Evolutionary conservation across 92 coral and sea anemone species (phyloP), one percentile per base, ranked within the genome.

Genomic region (Galaxea fascicularis): DNA sequence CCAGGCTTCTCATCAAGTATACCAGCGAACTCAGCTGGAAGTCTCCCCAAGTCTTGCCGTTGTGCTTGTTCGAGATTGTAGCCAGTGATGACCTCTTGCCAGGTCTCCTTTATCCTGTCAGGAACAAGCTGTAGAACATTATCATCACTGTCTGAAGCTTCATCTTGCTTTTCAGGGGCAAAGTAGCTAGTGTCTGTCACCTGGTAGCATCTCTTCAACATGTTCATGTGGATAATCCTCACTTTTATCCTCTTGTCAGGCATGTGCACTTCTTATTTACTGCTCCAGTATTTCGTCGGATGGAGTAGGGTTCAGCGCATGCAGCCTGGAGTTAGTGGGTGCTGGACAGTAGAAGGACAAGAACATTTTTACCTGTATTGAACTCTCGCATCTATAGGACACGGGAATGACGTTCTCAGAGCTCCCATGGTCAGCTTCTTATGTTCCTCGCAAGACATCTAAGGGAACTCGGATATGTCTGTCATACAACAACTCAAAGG

Each of bases 321-420:
- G 39, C 74, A 41, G 52, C 28, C 15, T 52, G 65, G 49, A 82
- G 44, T 74, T 80, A 71, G 22, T 69, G 29, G 22, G 30, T 70
- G 20, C 70, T 75, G 21, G 56, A 11, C 39, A 57, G 72, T 14
- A 44, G 63, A 47, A 82, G 87, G 28, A 82, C 65, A 15, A 74
- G 53, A 22, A 84, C 67, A 4, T 41, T 51, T 35, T 84, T 82
- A 30, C 75, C 75, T 16, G 27, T 13, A 13, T 29, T 59, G 21
- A 82, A 35, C 28, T 26, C 58, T 72, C 77, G 67, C 53, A 69
- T 35, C 28, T 45, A 17, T 12, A 63, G 18, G 31, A 21, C 84
- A 15, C 24, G 10, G 65, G 65, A 58, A 58, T 20, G 65, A 58
- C 4, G 41, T 79, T 30, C 4, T 79, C 75, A 4, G 51, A 31